Conservation (phyloP, 2,888 invertebrate species). For the Acleris literana region DNA sequence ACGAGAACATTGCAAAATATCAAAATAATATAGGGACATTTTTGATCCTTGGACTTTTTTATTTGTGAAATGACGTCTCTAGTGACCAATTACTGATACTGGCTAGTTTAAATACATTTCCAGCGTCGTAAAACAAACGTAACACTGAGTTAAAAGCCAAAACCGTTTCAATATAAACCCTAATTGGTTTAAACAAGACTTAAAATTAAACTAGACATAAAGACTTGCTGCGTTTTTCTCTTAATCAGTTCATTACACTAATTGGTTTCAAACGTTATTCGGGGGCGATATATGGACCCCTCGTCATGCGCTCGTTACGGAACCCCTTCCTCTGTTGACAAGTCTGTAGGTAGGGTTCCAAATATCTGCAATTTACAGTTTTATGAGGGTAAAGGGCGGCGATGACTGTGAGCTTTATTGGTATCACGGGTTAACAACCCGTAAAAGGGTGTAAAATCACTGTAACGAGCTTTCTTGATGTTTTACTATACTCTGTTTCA, state of each 20-base stretch:
- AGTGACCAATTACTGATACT: too few species aligned
- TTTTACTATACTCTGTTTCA: too few species aligned
- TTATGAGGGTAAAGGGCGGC: conserved; percentile 5
- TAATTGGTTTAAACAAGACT: not conserved
- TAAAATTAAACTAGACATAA: not conserved
- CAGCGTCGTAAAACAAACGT: too few species aligned
- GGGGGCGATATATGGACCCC: conserved; percentile 7
- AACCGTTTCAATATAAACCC: not conserved
- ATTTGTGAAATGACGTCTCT: too few species aligned
- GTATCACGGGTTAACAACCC: not conserved
- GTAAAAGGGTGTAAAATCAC: conserved; percentile 5
- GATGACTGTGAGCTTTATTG: not conserved
- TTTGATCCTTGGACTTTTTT: too few species aligned
- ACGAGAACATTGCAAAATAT: too few species aligned
- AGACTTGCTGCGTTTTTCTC: not conserved
- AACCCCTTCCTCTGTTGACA: not conserved
- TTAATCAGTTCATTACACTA: conserved; percentile 1
- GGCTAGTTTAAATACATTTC: too few species aligned
- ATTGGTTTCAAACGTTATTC: not conserved
- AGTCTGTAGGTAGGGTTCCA: not conserved
- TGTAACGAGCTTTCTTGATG: not conserved
- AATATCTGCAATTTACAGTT: not conserved
- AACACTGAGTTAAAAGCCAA: not conserved
- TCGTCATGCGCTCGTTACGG: conserved; percentile 1
- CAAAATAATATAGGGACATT: too few species aligned